Evolutionary conservation across 2,797 vertebrate genomes (phyloP).

Genomic region (Danio choprae): DNA sequence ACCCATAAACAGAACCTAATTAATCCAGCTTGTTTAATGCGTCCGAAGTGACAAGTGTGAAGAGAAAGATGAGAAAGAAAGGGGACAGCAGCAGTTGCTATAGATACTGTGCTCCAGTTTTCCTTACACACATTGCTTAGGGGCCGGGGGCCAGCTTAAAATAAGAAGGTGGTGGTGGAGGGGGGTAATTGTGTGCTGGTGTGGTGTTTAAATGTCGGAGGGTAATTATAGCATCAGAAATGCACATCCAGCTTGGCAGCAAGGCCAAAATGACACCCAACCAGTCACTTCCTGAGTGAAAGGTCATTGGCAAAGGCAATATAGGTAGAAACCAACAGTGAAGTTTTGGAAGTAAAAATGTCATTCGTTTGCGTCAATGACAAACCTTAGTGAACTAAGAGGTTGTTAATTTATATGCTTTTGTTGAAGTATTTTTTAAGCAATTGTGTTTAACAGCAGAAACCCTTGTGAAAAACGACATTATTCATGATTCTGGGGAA

Average conservation of each 20-base stretch:
- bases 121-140: slow-evolving; percentile 54
- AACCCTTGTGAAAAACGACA: neutral
- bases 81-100: slow-evolving; percentile 79
- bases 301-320: slow-evolving; percentile 29
- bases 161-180: slow-evolving; percentile 40
- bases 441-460: neutral
- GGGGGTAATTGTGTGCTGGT: slow-evolving; percentile 69
- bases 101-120: slow-evolving; percentile 81
- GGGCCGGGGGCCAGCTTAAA: slow-evolving; percentile 51
- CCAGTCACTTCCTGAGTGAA: slow-evolving; percentile 49
- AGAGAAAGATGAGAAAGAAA: slow-evolving; percentile 19
- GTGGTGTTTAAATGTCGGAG: slow-evolving; percentile 57
- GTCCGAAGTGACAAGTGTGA: neutral
- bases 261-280: slow-evolving; percentile 22
- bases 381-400: neutral
- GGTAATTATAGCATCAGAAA: slow-evolving; percentile 55
- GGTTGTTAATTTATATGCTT: neutral
- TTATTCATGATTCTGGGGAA: too few species aligned
- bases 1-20: slow-evolving; percentile 6
- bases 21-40: neutral
- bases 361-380: neutral
- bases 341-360: neutral
- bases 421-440: neutral
- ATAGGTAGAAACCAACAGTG: neutral
- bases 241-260: slow-evolving; percentile 46